Percentiles rank a stretch among this genome's conserved stretches.
Evolutionary conservation across 2,888 invertebrate species (phyloP).

Genomic region (Himalopsyche tibetana): DNA sequence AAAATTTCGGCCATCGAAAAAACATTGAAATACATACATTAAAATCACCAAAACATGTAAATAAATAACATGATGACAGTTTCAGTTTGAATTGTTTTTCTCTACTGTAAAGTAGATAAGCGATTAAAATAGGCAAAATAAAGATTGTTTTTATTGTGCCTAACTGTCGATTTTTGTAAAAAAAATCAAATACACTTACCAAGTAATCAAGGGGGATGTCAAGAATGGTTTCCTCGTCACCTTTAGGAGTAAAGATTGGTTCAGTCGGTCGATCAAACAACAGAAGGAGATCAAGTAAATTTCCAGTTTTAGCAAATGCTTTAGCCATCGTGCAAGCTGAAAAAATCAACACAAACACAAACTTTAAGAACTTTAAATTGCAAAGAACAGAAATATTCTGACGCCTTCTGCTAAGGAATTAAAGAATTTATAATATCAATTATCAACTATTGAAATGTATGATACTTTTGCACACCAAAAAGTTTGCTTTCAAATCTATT

Average conservation of each 20-base stretch:
- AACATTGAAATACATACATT: too few relatives aligned
- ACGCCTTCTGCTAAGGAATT: not conserved
- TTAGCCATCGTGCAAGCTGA: not conserved
- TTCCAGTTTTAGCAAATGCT: not conserved
- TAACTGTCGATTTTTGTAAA: too few relatives aligned
- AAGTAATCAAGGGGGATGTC: slow-evolving; percentile 73
- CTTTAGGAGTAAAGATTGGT: slow-evolving; percentile 81
- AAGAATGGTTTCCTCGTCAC: slow-evolving; percentile 74
- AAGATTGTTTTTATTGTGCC: too few relatives aligned
- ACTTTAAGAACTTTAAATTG: not conserved
- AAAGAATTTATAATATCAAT: not conserved
- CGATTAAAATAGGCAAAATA: too few relatives aligned
- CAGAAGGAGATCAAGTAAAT: slow-evolving; percentile 70
- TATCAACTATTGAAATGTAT: not conserved
- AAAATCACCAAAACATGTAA: too few relatives aligned
- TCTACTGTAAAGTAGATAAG: too few relatives aligned
- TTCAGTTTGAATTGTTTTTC: too few relatives aligned
- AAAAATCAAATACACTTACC: slow-evolving; percentile 21
- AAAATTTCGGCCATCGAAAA: too few relatives aligned
- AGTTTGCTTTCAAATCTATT: not conserved
- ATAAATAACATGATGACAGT: too few relatives aligned
- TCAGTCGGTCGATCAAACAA: slow-evolving; percentile 81
- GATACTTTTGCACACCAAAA: slow-evolving; percentile 1
- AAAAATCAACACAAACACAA: not conserved
- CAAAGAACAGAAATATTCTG: not conserved